Percentiles rank a stretch among this genome's conserved stretches.
Conservation (phyloP, 2,888 invertebrate genomes). For the Tipula helvola region DNA sequence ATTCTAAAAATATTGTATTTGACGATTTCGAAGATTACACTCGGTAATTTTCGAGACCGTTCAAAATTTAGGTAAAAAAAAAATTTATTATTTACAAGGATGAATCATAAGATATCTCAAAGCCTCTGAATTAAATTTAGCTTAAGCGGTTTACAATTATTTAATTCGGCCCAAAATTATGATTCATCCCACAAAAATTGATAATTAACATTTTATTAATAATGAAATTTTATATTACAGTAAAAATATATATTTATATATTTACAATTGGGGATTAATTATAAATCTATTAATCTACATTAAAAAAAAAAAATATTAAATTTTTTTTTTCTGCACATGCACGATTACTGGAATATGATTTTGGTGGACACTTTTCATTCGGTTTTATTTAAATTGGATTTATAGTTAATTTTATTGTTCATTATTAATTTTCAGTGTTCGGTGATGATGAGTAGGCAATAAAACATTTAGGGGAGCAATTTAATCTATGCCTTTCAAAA, state of each 20-base stretch:
- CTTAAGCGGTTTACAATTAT: neutral
- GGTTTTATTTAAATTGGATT: neutral
- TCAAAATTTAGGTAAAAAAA: neutral
- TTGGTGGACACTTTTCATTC: neutral
- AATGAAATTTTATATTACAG: neutral
- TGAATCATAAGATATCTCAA: too few relatives aligned
- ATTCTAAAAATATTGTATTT: neutral
- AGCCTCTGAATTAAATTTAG: too few relatives aligned
- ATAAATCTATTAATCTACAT: neutral
- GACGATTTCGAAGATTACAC: neutral
- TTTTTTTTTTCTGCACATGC: neutral
- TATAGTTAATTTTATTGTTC: neutral
- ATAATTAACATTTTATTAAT: neutral
- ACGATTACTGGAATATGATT: neutral
- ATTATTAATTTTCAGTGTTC: neutral
- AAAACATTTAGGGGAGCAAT: too few relatives aligned
- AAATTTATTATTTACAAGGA: too few relatives aligned
- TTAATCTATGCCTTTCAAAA: too few relatives aligned
- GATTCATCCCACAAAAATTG: neutral
- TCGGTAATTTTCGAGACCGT: neutral
- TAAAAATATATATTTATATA: neutral
- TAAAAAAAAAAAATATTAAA: neutral
- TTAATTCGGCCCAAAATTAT: neutral
- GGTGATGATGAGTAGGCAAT: neutral
- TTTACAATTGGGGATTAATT: neutral